Evolutionary conservation across 2,797 vertebrate genomes (phyloP).

Genomic region (Zenarchopterus dispar): DNA sequence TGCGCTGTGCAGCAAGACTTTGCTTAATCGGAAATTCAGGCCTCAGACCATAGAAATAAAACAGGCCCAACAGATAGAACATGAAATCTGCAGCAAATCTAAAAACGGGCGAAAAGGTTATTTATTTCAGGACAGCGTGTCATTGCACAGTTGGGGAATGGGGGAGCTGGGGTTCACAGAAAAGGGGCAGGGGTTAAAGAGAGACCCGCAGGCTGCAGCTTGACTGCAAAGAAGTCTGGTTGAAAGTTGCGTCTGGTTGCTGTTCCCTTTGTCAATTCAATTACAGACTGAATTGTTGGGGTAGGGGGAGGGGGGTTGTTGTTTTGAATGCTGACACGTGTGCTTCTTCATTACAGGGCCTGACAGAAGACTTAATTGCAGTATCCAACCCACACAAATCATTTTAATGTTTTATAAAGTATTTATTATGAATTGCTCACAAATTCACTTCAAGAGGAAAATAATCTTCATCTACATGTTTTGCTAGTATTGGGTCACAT

Average conservation of each 20-base stretch:
- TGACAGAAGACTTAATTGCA: conserved; percentile 65
- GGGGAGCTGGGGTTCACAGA: conserved; percentile 51
- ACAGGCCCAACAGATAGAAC: conserved; percentile 77
- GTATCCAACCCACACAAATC: conserved; percentile 75
- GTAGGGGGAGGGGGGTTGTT: conserved; percentile 47
- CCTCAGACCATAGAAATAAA: conserved; percentile 79
- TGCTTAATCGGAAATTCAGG: conserved; percentile 81
- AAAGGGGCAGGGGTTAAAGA: conserved; percentile 45
- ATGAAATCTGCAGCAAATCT: conserved; percentile 79
- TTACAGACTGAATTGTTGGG: conserved; percentile 66
- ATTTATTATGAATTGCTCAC: conserved; percentile 76
- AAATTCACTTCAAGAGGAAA: conserved; percentile 72
- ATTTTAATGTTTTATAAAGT: conserved; percentile 79
- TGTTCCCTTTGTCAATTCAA: conserved; percentile 71
- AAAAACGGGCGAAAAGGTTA: conserved; percentile 68
- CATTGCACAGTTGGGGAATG: conserved; percentile 60
- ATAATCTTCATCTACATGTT: conserved; percentile 75
- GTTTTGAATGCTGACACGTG: conserved; percentile 70
- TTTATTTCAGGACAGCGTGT: conserved; percentile 76
- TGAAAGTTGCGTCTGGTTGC: conserved; percentile 63
- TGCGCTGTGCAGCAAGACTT: conserved; percentile 74
- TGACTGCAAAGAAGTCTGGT: conserved; percentile 54
- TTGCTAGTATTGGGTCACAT: conserved; percentile 81
- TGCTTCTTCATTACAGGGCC: conserved; percentile 75
- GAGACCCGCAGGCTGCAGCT: conserved; percentile 61